Evolutionary conservation across 2,888 invertebrate species (phyloP).

Genomic region (Coleophora flavipennella): DNA sequence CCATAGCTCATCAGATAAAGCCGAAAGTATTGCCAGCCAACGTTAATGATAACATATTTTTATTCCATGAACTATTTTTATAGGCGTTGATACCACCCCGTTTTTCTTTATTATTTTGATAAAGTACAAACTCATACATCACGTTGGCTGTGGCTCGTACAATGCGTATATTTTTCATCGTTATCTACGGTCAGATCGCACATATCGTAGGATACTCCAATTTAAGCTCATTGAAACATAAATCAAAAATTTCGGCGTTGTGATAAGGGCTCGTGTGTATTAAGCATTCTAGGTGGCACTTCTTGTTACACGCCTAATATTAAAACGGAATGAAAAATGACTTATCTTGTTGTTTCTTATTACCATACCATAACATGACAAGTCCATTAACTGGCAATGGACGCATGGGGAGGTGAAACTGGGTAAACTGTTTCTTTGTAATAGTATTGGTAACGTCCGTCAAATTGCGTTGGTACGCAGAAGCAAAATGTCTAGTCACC

Average conservation of each 20-base stretch:
- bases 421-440: constrained; percentile 30
- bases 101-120: constrained; percentile 17
- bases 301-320: constrained; percentile 31
- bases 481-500: constrained; percentile 36
- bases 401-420: constrained; percentile 31
- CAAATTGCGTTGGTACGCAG: constrained; percentile 24
- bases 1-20: constrained; percentile 48
- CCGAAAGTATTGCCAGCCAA: constrained; percentile 46
- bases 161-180: constrained; percentile 36
- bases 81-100: constrained; percentile 10
- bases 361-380: constrained; percentile 71
- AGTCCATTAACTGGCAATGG: constrained; percentile 57
- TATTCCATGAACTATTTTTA: constrained; percentile 7
- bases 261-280: constrained; percentile 41
- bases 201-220: constrained; percentile 19
- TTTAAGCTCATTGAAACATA: constrained; percentile 28
- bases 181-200: constrained; percentile 33
- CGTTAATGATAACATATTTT: constrained; percentile 11
- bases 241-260: constrained; percentile 42
- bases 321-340: constrained; percentile 65
- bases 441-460: constrained; percentile 33
- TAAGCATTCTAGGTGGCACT: constrained; percentile 35
- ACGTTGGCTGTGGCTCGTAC: constrained; percentile 9
- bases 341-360: constrained; percentile 49
- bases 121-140: constrained; percentile 20